phyloP scores from a whole-genome alignment of 2,113 vertebrate genomes.

The Gymnarchus niloticus region DNA sequence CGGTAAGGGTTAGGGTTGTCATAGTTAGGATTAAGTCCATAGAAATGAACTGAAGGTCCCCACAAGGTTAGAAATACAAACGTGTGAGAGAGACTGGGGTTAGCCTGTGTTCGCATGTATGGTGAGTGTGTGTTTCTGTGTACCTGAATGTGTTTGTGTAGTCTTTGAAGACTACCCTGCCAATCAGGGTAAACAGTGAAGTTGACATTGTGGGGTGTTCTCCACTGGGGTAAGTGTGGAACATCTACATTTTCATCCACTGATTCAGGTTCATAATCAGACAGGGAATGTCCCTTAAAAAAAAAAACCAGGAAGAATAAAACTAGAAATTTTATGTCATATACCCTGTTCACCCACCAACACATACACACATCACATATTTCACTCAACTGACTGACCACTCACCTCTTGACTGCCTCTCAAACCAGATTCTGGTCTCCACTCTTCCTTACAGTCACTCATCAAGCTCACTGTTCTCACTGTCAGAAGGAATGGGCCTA shows the following conservation, averaged over 20 bases:
- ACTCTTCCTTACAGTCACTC: slow-evolving; percentile 16
- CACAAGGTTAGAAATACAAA: too few species aligned
- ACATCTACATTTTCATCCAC: slow-evolving; percentile 2
- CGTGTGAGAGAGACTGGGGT: not conserved
- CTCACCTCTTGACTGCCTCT: slow-evolving; percentile 12
- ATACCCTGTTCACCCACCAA: not conserved
- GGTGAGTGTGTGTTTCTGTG: not conserved
- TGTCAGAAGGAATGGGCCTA: slow-evolving; percentile 12
- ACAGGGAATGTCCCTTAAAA: slow-evolving; percentile 6
- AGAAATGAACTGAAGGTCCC: too few species aligned
- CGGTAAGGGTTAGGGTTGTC: too few species aligned
- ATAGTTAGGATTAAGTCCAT: too few species aligned
- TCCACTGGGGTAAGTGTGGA: not conserved
- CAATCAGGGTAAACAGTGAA: not conserved
- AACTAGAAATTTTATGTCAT: slow-evolving; percentile 11
- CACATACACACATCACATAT: not conserved
- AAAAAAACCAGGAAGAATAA: slow-evolving; percentile 8
- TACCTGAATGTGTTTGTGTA: not conserved
- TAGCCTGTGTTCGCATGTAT: not conserved
- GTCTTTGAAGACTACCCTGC: not conserved
- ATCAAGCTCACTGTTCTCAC: slow-evolving; percentile 21
- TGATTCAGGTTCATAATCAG: not conserved
- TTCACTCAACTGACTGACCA: slow-evolving; percentile 1
- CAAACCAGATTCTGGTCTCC: slow-evolving; percentile 17
- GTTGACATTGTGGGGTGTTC: not conserved